These are phyloP conservation scores for Eilema griseolum DNA, from an alignment of 2,888 invertebrate genomes.

Conservation along the genomic window DNA sequence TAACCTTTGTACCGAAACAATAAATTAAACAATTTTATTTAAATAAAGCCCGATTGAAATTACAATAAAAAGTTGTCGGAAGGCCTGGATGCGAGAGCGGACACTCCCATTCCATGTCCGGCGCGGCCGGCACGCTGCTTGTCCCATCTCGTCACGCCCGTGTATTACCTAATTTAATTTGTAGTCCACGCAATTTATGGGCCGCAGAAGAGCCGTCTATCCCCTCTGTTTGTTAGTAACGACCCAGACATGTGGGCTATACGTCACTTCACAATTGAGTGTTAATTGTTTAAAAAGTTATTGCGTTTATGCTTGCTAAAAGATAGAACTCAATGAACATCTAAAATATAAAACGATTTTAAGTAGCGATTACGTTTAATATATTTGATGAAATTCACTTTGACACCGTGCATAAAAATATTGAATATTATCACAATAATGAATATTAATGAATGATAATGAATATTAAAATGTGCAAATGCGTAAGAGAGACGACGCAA, in stretches of 20 bases:
- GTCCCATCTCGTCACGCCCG: conserved; percentile 82
- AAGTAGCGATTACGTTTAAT: conserved; percentile 7
- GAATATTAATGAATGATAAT: conserved; percentile 44
- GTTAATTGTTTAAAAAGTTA: conserved; percentile 46
- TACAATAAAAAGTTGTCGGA: conserved; percentile 52
- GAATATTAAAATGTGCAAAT: conserved; percentile 52
- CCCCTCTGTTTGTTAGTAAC: conserved; percentile 71
- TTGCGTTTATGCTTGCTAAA: conserved; percentile 10
- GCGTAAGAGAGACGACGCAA: conserved; percentile 32
- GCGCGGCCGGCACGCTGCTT: conserved; percentile 72
- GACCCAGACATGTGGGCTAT: conserved; percentile 54
- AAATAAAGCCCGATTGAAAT: conserved; percentile 62
- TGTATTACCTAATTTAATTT: conserved; percentile 87
- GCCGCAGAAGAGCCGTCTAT: conserved; percentile 76
- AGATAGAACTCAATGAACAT: background rate
- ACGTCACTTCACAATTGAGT: conserved; percentile 53
- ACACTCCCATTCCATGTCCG: conserved; percentile 84
- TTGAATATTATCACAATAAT: conserved; percentile 44
- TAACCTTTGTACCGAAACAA: conserved; percentile 41
- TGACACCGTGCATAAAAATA: conserved; percentile 30
- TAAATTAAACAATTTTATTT: conserved; percentile 57
- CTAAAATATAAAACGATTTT: background rate
- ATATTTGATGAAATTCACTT: conserved; percentile 24
- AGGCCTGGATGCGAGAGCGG: conserved; percentile 63
- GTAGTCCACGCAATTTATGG: conserved; percentile 84